Evolutionary conservation across 1,140 invertebrate species (phyloP), one percentile per base, ranked within the genome.

Genomic region (Anastrepha obliqua): DNA sequence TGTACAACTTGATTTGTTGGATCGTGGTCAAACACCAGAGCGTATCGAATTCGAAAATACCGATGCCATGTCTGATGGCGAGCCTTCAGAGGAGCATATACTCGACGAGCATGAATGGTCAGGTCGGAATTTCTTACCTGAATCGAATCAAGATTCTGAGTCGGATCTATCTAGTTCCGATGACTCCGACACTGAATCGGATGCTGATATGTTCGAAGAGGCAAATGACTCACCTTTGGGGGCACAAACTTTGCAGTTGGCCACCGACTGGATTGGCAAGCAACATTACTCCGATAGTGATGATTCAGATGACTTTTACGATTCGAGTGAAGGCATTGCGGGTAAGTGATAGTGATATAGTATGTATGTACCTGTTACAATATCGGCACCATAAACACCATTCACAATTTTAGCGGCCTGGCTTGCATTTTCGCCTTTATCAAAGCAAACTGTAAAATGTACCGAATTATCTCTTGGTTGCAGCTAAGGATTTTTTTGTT

Each of bases 71-170:
- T 96, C n/a, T 94, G 94, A 96, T 78, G 96, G 97, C 87, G 96
- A 97, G 90, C 94, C 95, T 1, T 95, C 96, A 15, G 95, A 96
- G 90, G 97, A 97, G 93, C 87, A 90, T 87, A 91, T 93, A 47
- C 97, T 98, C 93, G 97, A 98, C 91, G 97, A 98, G 92, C 97
- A 98, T 90, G 97, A 98, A 93, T 98, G 97, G 97, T 98, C 97
- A 1, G 97, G 98, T 90, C 95, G 97, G 87, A 98, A 98, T 94
- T 98, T 98, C 93, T 96, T 97, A 89, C 96, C 96, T 0, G 97
- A 96, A 2, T 96, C 96, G 42, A 97, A 97, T 88, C 97, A 97
- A 87, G 95, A 96, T 87, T 96, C 96, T 59, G 95, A 96, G 89
- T 94, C 96, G 3, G 92, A 93, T 87, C 86, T 93, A 0, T 92